These are phyloP conservation scores for Myotis vivesi DNA, from an alignment of 2,797 vertebrate genomes.

Conservation along the genomic window DNA sequence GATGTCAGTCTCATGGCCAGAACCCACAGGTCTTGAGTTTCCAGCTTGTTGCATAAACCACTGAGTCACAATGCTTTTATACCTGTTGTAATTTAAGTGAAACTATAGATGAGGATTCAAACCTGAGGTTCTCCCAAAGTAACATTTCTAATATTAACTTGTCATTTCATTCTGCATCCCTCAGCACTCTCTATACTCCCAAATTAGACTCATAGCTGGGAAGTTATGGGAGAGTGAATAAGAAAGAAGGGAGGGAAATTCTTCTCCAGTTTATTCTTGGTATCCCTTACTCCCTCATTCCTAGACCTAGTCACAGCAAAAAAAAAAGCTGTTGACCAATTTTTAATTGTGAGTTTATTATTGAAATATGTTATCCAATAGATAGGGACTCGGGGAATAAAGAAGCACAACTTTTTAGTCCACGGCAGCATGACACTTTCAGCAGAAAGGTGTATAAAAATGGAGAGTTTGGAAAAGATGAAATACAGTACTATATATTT, in stretches of 20 bases:
- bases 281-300: conserved; percentile 55
- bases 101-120: conserved; percentile 38
- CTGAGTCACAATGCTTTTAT: conserved; percentile 50
- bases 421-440: not conserved
- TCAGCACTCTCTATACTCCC: not conserved
- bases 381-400: not conserved
- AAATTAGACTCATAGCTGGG: not conserved
- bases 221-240: not conserved
- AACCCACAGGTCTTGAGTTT: conserved; percentile 65
- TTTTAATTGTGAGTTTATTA: conserved; percentile 37
- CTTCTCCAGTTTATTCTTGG: conserved; percentile 14
- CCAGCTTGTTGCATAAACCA: conserved; percentile 62
- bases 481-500: conserved; percentile 23
- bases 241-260: conserved; percentile 43
- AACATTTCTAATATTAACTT: not conserved
- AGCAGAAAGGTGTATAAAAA: conserved; percentile 39
- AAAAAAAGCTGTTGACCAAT: not conserved
- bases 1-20: not conserved
- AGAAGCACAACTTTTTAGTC: conserved; percentile 33
- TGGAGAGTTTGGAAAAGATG: conserved; percentile 22
- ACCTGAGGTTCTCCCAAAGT: conserved; percentile 34
- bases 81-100: conserved; percentile 39
- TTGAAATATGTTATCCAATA: conserved; percentile 2
- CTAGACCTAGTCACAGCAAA: not conserved
- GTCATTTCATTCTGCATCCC: not conserved